These are phyloP conservation scores for Anabas testudineus DNA, from an alignment of 2,797 vertebrate genomes.

Conservation along the genomic window DNA sequence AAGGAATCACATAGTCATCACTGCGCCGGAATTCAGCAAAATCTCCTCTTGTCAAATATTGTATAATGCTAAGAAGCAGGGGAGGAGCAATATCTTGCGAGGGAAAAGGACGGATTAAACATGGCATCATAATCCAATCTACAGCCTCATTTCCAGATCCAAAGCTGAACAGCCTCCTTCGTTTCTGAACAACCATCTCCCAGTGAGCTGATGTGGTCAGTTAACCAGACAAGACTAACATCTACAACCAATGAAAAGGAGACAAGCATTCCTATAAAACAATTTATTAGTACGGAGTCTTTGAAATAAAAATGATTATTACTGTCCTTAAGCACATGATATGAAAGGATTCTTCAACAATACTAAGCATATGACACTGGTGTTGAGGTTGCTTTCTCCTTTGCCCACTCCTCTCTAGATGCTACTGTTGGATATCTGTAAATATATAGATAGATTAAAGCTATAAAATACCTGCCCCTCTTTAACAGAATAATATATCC, in stretches of 20 bases:
- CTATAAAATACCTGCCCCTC: neutral
- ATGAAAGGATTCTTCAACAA: conserved; percentile 30
- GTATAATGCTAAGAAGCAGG: conserved; percentile 76
- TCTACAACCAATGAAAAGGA: conserved; percentile 8
- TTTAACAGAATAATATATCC: conserved; percentile 15
- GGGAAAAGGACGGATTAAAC: conserved; percentile 82
- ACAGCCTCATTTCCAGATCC: conserved; percentile 78
- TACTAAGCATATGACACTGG: conserved; percentile 20
- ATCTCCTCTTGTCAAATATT: conserved; percentile 80
- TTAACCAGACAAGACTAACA: conserved; percentile 47
- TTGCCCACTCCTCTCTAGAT: neutral
- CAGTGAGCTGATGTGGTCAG: conserved; percentile 62
- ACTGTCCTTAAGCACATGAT: conserved; percentile 4
- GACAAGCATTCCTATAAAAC: neutral
- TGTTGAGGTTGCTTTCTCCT: conserved; percentile 24
- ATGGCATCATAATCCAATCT: conserved; percentile 85
- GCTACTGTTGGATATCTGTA: neutral
- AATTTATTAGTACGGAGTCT: conserved; percentile 7
- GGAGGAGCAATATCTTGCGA: conserved; percentile 79
- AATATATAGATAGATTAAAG: conserved; percentile 18
- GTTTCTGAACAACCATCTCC: conserved; percentile 65
- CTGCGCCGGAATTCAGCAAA: conserved; percentile 69
- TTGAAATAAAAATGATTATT: conserved; percentile 19
- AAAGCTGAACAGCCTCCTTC: conserved; percentile 71
- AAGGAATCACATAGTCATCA: conserved; percentile 75